Base-by-base conservation (phyloP, 35 echinoderm and acorn worm species). In the Patiria miniata region DNA sequence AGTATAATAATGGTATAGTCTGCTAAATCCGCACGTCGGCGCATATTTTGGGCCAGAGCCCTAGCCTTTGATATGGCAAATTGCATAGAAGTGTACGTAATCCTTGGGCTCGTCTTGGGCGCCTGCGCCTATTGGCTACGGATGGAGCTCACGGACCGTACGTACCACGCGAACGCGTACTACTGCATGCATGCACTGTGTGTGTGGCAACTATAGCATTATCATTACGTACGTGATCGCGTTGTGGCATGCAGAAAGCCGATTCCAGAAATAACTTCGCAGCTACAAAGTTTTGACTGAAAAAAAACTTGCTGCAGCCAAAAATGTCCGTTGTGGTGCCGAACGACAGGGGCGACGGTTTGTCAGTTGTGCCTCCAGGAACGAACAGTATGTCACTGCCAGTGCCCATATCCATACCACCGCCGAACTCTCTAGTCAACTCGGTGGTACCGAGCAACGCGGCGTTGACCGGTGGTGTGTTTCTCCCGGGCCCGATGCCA, bases 241-340 rank as follows among this genome's bases (percentile, higher is more conserved):
- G 26, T 15, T 2, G 61, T 69, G 5, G 29, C 58, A 2, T 61
- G 65, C 29, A 9, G 65, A 26, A 73, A 73, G 65, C 29, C 65
- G 65, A 73, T 30, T 26, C 34, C 29, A 30, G 7, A 34, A 73
- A 73, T 34, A 73, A 73, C 26, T 73, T 34, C 14, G 65, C 65
- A 73, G 65, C 65, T 32, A 18, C 65, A 34, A 73, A 73, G 65
- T 73, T 73, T 18, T 73, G 34, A 12, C 15, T 22, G 23, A 9
- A 60, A 60, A 14, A 4, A 4, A 69, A 34, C 29, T 73, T 34
- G 65, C 65, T 36, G 65, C 65, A 1, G 21, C 42, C 22, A 73
- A 73, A n/a, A 73, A 73, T 73, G 65, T 73, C 65, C 65, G 65
- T 73, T 73, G 26, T 73, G 21, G 34, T 73, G 65, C 65, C 65